Evolutionary conservation across 2,113 vertebrate genomes (phyloP).

Genomic region (Labeo rohita): DNA sequence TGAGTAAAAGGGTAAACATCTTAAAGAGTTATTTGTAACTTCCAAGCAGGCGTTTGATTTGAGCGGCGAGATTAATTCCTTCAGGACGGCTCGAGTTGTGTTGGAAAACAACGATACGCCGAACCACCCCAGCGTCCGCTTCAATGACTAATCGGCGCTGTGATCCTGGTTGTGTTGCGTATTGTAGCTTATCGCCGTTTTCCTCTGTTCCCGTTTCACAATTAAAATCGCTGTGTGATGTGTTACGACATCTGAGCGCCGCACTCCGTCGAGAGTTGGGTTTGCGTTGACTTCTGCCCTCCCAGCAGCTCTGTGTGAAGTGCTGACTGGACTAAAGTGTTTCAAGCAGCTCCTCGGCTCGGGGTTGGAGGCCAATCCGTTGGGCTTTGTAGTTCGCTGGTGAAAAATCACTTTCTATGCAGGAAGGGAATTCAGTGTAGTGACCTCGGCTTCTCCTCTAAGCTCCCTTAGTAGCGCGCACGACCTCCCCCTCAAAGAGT

Average conservation of each 20-base stretch:
- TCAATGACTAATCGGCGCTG: slow-evolving; percentile 39
- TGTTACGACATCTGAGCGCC: slow-evolving; percentile 60
- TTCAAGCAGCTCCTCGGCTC: slow-evolving; percentile 57
- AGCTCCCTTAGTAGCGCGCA: background rate
- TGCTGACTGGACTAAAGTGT: slow-evolving; percentile 70
- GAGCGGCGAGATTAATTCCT: slow-evolving; percentile 33
- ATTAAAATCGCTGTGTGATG: slow-evolving; percentile 73
- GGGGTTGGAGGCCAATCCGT: slow-evolving; percentile 57
- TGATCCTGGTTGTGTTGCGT: slow-evolving; percentile 34
- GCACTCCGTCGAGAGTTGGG: slow-evolving; percentile 70
- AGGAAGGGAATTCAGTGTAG: slow-evolving; percentile 52
- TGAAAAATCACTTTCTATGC: slow-evolving; percentile 55
- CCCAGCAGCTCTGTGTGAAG: slow-evolving; percentile 62
- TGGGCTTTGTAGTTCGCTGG: slow-evolving; percentile 58
- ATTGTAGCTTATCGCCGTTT: slow-evolving; percentile 35
- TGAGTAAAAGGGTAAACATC: slow-evolving; percentile 29
- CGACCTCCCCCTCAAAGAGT: slow-evolving; percentile 10
- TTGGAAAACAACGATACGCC: background rate
- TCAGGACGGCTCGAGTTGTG: background rate
- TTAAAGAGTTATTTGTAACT: slow-evolving; percentile 30
- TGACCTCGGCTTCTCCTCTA: slow-evolving; percentile 17
- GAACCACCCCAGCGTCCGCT: background rate
- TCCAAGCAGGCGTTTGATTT: slow-evolving; percentile 42
- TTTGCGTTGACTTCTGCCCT: slow-evolving; percentile 46
- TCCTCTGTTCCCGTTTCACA: slow-evolving; percentile 54